phyloP scores from a whole-genome alignment of 2,797 vertebrate species.

The Sebastes iracundus region DNA sequence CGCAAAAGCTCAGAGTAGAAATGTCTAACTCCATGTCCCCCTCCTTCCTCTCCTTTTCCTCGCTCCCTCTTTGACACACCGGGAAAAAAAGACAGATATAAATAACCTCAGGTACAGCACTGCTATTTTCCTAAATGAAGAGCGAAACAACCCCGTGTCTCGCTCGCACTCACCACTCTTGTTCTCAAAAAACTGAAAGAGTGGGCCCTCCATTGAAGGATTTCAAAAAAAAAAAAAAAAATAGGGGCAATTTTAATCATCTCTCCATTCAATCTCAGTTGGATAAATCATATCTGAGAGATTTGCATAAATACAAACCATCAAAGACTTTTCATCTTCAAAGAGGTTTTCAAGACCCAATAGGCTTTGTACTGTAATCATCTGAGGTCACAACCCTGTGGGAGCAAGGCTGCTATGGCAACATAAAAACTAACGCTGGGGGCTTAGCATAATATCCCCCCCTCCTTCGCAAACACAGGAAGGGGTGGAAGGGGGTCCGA shows the following conservation, averaged over 20 bases:
- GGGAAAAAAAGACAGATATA: slow-evolving; percentile 81
- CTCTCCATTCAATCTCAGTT: slow-evolving; percentile 99
- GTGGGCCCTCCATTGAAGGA: slow-evolving; percentile 94
- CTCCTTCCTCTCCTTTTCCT: slow-evolving; percentile 48
- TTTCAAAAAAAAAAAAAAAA: slow-evolving; percentile 73
- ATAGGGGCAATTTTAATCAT: slow-evolving; percentile 99
- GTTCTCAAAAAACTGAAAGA: slow-evolving; percentile 88
- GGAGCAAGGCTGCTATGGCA: slow-evolving; percentile 99
- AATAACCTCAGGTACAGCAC: slow-evolving; percentile 89
- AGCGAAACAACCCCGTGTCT: slow-evolving; percentile 84
- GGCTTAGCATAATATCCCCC: slow-evolving; percentile 98
- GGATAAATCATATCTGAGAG: slow-evolving; percentile 99
- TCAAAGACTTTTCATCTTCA: slow-evolving; percentile 99
- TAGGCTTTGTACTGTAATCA: slow-evolving; percentile 99
- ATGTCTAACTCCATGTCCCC: slow-evolving; percentile 87
- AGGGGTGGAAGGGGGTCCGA: slow-evolving; percentile 51
- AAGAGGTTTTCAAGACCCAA: slow-evolving; percentile 99
- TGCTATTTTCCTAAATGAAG: slow-evolving; percentile 87
- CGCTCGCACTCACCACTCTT: slow-evolving; percentile 85
- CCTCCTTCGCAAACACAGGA: slow-evolving; percentile 69
- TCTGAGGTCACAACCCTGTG: slow-evolving; percentile 99
- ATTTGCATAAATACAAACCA: slow-evolving; percentile 99
- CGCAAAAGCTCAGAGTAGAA: slow-evolving; percentile 85
- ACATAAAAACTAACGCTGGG: slow-evolving; percentile 99
- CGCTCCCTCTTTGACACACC: slow-evolving; percentile 71